Evolutionary conservation across 2,113 vertebrate genomes (phyloP), one percentile per base, ranked within the genome.

Genomic region (Oenanthe melanoleuca): DNA sequence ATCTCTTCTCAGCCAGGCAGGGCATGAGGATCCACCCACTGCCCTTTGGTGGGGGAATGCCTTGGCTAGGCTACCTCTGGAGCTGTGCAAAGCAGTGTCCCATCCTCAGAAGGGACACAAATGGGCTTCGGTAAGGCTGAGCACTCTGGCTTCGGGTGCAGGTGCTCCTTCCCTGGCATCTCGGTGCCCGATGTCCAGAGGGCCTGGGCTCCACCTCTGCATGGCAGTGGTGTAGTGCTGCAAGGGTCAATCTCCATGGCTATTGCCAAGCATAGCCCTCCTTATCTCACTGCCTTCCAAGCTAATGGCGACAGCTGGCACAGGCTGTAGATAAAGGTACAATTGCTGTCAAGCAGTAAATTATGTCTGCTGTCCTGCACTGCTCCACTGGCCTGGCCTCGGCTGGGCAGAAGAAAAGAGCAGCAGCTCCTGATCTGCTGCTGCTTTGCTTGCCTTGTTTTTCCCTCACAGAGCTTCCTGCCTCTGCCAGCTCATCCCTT

Each of bases 181-280:
- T 66, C 0, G 0, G 12, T 31, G 33, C 6, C 29, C 0, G 0
- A 16, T 2, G 1, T 40, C 61, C 16, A 22, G 8, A 74, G 60
- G 25, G 42, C 45, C 23, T 1, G 0, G 1, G 66, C 0, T 0
- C 44, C 6, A 7, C 8, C 38, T 74, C 37, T 53, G 34, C 55
- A 47, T 1, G 6, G 64, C 44, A 21, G 33, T 1, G 1, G n/a
- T 5, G 0, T 2, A 1, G 71, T 57, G 52, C 21, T 85, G 45
- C 61, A 9, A 8, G 66, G 17, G 38, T 82, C 1, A 0, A 21
- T 42, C 42, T 37, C 19, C 5, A 0, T 44, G 5, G 50, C 3
- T 3, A 16, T 25, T 72, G 55, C 69, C 45, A 17, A 55, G 33
- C 19, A 0, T 10, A n/a, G n/a, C 45, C 28, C 7, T 70, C 33